Conservation (phyloP, 2,888 invertebrate species). For the Nymphalis urticae region DNA sequence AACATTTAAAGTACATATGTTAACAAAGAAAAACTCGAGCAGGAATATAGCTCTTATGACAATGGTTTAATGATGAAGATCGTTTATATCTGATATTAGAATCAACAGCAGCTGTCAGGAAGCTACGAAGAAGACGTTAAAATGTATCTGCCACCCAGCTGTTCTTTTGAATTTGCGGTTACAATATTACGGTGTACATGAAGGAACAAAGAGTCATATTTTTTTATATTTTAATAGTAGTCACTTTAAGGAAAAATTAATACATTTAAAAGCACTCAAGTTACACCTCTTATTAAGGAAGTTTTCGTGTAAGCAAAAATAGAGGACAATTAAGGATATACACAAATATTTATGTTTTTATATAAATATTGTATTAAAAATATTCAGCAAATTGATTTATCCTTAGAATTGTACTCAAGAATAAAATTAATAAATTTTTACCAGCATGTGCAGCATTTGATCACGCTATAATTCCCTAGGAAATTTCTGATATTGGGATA, state of each 20-base stretch:
- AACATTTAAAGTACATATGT: not conserved
- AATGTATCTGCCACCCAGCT: slow-evolving; percentile 23
- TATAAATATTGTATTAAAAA: no score
- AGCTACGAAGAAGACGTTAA: slow-evolving; percentile 31
- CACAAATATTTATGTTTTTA: no score
- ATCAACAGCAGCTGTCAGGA: slow-evolving; percentile 36
- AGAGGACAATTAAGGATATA: no score
- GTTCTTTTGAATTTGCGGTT: slow-evolving; percentile 18
- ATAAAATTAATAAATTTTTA: no score
- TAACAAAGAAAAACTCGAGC: no score
- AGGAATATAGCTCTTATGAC: slow-evolving; percentile 18
- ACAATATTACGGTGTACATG: not conserved
- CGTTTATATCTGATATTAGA: not conserved
- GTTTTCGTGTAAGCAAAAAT: no score
- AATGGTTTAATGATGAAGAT: slow-evolving; percentile 9
- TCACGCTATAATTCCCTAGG: no score
- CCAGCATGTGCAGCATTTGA: no score
- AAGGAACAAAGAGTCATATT: slow-evolving; percentile 1
- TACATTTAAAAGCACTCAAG: slow-evolving; percentile 5
- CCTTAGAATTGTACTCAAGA: no score
- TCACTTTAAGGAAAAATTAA: not conserved
- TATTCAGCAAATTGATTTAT: no score
- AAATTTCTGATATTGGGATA: no score
- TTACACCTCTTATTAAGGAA: no score
- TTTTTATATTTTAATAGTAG: not conserved